These are phyloP conservation scores for Botia kubotai DNA, from an alignment of 2,797 vertebrate genomes.

Conservation along the genomic window DNA sequence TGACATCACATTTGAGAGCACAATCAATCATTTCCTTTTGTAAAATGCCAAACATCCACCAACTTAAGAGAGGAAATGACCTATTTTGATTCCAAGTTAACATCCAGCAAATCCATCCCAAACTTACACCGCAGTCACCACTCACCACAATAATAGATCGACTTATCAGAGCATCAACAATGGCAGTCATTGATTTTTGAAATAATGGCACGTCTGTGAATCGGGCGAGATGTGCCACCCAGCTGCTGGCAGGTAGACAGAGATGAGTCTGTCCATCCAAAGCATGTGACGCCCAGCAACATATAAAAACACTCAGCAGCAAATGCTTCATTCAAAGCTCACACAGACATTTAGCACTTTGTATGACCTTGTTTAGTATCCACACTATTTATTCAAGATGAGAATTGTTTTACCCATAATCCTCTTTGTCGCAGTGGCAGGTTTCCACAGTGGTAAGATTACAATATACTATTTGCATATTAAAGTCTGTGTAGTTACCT, in stretches of 20 bases:
- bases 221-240: constrained; percentile 65
- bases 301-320: constrained; percentile 70
- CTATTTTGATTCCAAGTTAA: constrained; percentile 59
- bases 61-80: constrained; percentile 60
- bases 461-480: not conserved
- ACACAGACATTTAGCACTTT: constrained; percentile 43
- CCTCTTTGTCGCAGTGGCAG: constrained; percentile 69
- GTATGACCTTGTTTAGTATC: constrained; percentile 27
- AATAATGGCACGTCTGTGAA: constrained; percentile 77
- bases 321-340: constrained; percentile 26
- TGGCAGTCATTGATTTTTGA: constrained; percentile 69
- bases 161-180: constrained; percentile 74
- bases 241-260: constrained; percentile 73
- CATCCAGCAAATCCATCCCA: constrained; percentile 20
- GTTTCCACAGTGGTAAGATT: constrained; percentile 73
- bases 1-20: constrained; percentile 41
- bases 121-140: constrained; percentile 50
- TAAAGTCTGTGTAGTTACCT: not conserved
- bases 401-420: constrained; percentile 64
- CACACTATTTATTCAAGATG: constrained; percentile 65
- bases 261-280: constrained; percentile 69
- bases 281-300: constrained; percentile 73
- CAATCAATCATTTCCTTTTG: constrained; percentile 22
- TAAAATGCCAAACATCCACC: constrained; percentile 24
- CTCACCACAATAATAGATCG: constrained; percentile 59